Base-by-base conservation (phyloP, 1,140 invertebrate species). In the Sinella curviseta region DNA sequence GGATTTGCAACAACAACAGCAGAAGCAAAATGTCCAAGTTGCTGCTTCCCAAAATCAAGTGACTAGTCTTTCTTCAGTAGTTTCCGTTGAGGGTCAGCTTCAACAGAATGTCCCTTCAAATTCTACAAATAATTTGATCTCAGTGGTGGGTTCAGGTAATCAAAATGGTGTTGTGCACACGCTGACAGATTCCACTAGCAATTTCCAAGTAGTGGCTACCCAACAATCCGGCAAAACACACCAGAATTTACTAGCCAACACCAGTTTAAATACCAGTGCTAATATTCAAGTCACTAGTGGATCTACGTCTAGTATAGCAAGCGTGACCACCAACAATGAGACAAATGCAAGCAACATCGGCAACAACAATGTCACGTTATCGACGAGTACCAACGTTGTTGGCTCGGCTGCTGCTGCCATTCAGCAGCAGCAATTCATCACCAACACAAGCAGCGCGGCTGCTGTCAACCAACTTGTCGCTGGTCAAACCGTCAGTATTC, bases 91-190 rank as follows among this genome's bases (percentile, higher is more conserved):
- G 70, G 78, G 76, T 73, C 76, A 77, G 39, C 57, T 77, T 39
- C 33, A 76, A 77, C 74, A 70, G 35, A 34, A 35, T 57, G 74
- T 55, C 74, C 78, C 48, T 73, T 76, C 8, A 36, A 67, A 24
- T 74, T 54, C 80, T 48, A 76, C 80, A 78, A 73, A 65, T 48
- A 77, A 75, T 78, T 82, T 79, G 81, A 82, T 82, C 81, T 82
- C 80, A 65, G 67, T 36, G 70, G 78, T 80, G 36, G 75, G 55
- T 67, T 75, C 73, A 3, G 39, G 70, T 48, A 75, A 65, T 80
- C 48, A 75, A 73, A 80, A 76, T 70, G 78, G 73, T 33, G 57
- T 57, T 1, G 65, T 33, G 2, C 3, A 24, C 30, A 48, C 65
- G 35, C 39, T 39, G 48, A 33, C 65, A 20, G 26, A 70, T 16